Base-by-base conservation (phyloP, 2,888 invertebrate species). In the Dexiosoma caninum region DNA sequence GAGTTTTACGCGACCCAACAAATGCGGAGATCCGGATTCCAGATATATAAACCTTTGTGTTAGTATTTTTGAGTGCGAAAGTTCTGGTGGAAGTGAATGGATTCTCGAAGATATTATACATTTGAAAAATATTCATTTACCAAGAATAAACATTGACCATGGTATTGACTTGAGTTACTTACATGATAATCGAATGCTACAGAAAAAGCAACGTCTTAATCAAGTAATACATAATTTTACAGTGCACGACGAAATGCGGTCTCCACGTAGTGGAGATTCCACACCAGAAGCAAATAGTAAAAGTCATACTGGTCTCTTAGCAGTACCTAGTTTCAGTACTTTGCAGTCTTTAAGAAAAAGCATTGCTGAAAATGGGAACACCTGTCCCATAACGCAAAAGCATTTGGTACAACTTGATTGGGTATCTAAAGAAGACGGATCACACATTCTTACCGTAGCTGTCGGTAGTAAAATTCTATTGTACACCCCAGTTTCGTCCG, bases 341-440 rank as follows among this genome's bases (percentile, higher is more conserved):
- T 90, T 97, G 19, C 97, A 97, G 84, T 96, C 96, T 0, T 89
- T 97, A 72, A 92, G 96, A 74, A 96, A 95, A 88, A 96, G 96
- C 49, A 97, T 97, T 44, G 95, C 96, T 85, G 97, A 97, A 89
- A 96, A 96, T 88, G 97, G 97, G 3, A 97, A 97, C 88, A 96
- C 96, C 0, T 97, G 96, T 86, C 96, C 96, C 0, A 89, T 97
- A 40, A 96, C 96, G 0, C 97, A 97, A 88, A 97, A 97, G 89
- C 97, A 97, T 90, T 91, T 98, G 27, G 98, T 98, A 0, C 98
- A 98, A 87, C 91, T 99, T 42, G 99, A 99, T 91, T 99, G 99
- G 99, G 98, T 99, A 10, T 98, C 98, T 0, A 98, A 98, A 85
- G 99, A 99, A 90, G 99, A 99, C 88, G 99, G 99, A 0, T 97